Percentiles rank a stretch among this genome's conserved stretches.
phyloP scores from a whole-genome alignment of 2,113 vertebrate genomes.

The Perognathus longimembris region DNA sequence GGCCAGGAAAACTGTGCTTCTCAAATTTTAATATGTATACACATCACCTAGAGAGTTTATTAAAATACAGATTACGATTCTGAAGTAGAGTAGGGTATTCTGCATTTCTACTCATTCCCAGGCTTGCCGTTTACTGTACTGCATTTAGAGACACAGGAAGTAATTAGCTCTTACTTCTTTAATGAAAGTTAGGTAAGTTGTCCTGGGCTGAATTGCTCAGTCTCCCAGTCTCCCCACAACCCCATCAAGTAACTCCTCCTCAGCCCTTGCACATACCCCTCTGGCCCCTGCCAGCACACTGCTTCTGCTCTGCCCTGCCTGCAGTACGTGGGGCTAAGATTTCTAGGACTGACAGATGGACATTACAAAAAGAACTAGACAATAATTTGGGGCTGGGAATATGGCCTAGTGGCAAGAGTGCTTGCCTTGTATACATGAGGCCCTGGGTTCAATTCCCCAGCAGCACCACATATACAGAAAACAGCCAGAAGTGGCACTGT shows the following conservation, averaged over 20 bases:
- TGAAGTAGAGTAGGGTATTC: neutral
- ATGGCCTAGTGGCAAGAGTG: too few species aligned
- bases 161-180: neutral
- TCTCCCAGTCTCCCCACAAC: neutral
- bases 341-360: neutral
- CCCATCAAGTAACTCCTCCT: too few species aligned
- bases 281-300: too few species aligned
- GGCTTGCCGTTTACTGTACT: neutral
- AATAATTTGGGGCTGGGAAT: too few species aligned
- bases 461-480: too few species aligned
- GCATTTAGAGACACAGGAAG: neutral
- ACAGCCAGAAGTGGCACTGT: too few species aligned
- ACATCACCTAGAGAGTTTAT: neutral
- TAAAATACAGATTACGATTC: neutral
- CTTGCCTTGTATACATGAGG: too few species aligned
- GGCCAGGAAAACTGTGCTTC: neutral
- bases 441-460: too few species aligned
- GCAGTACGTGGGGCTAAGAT: neutral
- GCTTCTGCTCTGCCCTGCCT: neutral
- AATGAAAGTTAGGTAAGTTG: neutral
- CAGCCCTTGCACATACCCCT: too few species aligned
- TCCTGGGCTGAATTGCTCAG: neutral
- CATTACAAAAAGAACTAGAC: slow-evolving; percentile 21
- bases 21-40: neutral
- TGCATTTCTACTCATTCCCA: neutral